Evolutionary conservation across 53 echinoderm and acorn worm genomes (phyloP).

Genomic region (Mesocentrotus franciscanus): DNA sequence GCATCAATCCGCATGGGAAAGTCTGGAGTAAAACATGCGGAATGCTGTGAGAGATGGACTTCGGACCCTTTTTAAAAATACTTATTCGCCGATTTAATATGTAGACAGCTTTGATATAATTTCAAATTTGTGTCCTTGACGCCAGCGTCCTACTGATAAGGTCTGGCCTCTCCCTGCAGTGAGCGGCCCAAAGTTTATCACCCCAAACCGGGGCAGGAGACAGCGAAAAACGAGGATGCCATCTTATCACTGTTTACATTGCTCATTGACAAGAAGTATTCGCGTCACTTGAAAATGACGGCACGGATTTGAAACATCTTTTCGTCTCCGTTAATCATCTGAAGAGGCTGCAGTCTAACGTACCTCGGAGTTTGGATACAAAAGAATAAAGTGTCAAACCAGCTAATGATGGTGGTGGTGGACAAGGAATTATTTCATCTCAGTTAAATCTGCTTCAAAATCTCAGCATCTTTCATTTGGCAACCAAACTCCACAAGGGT

Average conservation of each 20-base stretch:
- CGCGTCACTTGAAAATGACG: neutral
- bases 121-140: slow-evolving; percentile 5
- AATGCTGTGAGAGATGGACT: neutral
- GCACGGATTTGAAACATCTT: neutral
- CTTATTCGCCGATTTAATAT: neutral
- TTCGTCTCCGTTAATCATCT: neutral
- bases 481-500: neutral
- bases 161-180: neutral
- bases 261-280: slow-evolving; percentile 18
- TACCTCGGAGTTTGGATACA: slow-evolving; percentile 32
- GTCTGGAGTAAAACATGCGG: neutral
- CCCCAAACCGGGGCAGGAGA: neutral
- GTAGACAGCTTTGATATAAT: slow-evolving; percentile 9
- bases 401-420: neutral
- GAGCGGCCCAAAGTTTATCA: slow-evolving; percentile 27
- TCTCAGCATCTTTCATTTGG: neutral
- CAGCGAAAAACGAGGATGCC: neutral
- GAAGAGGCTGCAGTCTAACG: neutral
- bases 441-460: neutral
- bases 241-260: slow-evolving; percentile 30
- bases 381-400: neutral
- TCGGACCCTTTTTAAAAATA: neutral
- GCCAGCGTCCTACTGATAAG: slow-evolving; percentile 21
- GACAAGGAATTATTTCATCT: neutral
- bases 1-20: neutral